Percentiles rank a stretch among this genome's conserved stretches.
These are phyloP conservation scores for Andricus quercusramuli DNA, from an alignment of 2,888 invertebrate species.

Conservation along the genomic window DNA sequence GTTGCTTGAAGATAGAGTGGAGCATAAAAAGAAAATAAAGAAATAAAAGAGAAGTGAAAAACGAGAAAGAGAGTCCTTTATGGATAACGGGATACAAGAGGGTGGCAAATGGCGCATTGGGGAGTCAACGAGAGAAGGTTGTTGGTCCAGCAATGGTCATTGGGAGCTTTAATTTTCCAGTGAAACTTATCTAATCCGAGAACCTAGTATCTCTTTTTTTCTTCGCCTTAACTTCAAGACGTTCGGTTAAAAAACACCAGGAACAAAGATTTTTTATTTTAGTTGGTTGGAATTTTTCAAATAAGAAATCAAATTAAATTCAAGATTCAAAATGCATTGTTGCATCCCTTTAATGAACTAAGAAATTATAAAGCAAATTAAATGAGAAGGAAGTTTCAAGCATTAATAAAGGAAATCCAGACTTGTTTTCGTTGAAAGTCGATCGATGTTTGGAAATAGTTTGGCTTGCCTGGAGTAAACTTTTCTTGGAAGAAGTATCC, in stretches of 20 bases:
- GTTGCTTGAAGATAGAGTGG: conserved; percentile 1
- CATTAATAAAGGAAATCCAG: not conserved
- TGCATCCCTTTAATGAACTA: not conserved
- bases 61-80: conserved; percentile 12
- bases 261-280: not conserved
- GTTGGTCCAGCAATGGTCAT: conserved; percentile 42
- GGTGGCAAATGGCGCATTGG: conserved; percentile 29
- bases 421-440: conserved; percentile 13
- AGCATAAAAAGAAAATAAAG: not conserved
- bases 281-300: not conserved
- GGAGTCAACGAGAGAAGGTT: conserved; percentile 36
- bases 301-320: not conserved
- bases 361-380: not conserved
- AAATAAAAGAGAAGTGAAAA: conserved; percentile 36
- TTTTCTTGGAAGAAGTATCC: not conserved
- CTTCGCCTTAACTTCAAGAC: conserved; percentile 2
- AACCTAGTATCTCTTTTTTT: conserved; percentile 29
- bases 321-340: not conserved
- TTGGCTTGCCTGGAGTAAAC: conserved; percentile 4
- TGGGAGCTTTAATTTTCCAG: conserved; percentile 57
- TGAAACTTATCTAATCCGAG: conserved; percentile 51
- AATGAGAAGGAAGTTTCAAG: not conserved
- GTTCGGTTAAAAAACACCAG: not conserved
- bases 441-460: conserved; percentile 25
- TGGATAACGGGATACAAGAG: not conserved